Base-by-base conservation (phyloP, 2,113 vertebrate genomes). In the Eira barbara region DNA sequence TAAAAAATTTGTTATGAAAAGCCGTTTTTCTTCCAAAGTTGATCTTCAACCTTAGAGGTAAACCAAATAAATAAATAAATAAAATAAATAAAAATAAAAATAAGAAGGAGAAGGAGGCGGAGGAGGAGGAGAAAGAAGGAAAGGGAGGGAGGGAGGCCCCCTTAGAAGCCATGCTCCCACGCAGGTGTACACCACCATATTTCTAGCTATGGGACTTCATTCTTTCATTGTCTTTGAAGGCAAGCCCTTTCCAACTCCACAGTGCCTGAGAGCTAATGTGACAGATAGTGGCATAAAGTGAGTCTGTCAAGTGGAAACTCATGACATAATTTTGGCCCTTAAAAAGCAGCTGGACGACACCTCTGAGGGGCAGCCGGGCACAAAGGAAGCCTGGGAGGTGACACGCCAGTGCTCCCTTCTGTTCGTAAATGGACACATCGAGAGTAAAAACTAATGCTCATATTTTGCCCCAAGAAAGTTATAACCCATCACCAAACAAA, bases 221-320 rank as follows among this genome's bases (percentile, higher is more conserved):
- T 76, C 45, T 74, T 85, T 97, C 98, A 98, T 97, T 98, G 97
- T 98, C 97, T 98, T 94, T 97, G 97, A 97, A 97, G 96, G 86
- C 81, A 95, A 98, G 97, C 76, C 98, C 95, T 97, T 80, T 61
- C 96, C 95, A 87, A 21, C 98, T 97, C 95, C 85, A 45, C 89
- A 94, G 97, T 92, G 96, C 79, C 91, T 71, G 79, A 74, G 84
- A 91, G 29, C n/a, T 34, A 89, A 91, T 52, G 79, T 78, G 97
- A 25, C 96, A 84, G 36, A 93, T 36, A 97, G 93, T 96, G 97
- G 94, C 97, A 96, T 52, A 94, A 97, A 98, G 96, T 98, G 96
- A 95, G 78, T 97, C 93, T 95, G 85, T 89, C 95, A 97, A 96
- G 94, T 95, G 96, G 94, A 96, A 98, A 98, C 89, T 94, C 94